phyloP scores from a whole-genome alignment of 2,888 invertebrate genomes.

The Hyppa rectilinea region DNA sequence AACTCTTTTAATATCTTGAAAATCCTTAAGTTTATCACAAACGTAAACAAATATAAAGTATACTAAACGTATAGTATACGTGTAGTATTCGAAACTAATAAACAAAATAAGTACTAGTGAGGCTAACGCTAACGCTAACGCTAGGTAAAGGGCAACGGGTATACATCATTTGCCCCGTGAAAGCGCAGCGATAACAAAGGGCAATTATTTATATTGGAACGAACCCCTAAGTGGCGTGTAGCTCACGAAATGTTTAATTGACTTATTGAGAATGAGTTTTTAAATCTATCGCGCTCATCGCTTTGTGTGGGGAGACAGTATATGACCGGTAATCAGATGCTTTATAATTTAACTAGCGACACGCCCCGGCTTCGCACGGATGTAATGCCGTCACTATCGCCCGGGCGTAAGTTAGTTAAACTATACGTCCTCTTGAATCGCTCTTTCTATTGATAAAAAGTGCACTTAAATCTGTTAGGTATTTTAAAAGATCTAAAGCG shows the following conservation, averaged over 20 bases:
- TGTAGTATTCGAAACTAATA: neutral
- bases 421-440: no score
- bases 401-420: no score
- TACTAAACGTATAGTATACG: no score
- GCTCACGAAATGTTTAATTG: constrained; percentile 88
- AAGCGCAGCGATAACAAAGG: constrained; percentile 85
- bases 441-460: no score
- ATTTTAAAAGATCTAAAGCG: no score
- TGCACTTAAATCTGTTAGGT: no score
- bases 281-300: constrained; percentile 85
- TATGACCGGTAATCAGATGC: constrained; percentile 61
- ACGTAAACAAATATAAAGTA: no score
- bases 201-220: constrained; percentile 86
- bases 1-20: neutral
- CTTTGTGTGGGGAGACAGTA: constrained; percentile 68
- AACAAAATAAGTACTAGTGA: constrained; percentile 7
- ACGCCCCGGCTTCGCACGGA: no score
- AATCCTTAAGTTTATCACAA: neutral
- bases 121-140: no score
- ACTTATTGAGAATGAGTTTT: constrained; percentile 90
- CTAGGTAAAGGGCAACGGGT: constrained; percentile 37
- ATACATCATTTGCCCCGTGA: constrained; percentile 69
- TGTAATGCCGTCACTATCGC: no score
- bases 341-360: neutral
- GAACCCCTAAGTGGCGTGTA: constrained; percentile 87